Evolutionary conservation across 2,797 vertebrate species (phyloP).

Genomic region (Pseudomugil gertrudae): DNA sequence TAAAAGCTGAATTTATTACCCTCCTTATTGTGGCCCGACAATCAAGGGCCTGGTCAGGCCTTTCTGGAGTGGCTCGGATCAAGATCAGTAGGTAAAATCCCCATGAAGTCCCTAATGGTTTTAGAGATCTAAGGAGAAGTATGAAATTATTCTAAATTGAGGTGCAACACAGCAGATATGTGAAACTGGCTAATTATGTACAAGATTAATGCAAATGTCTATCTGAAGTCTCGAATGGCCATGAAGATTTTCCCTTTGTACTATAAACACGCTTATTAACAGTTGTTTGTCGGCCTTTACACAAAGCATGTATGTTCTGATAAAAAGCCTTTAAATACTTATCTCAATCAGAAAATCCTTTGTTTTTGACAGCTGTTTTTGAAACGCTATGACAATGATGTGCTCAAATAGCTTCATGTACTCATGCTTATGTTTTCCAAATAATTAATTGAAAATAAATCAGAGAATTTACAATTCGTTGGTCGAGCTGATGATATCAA

Average conservation of each 20-base stretch:
- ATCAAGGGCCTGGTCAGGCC: constrained; percentile 48
- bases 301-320: not conserved
- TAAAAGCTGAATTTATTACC: constrained; percentile 54
- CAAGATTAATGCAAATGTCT: constrained; percentile 28
- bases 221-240: constrained; percentile 27
- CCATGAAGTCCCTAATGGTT: constrained; percentile 72
- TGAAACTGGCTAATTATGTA: constrained; percentile 11
- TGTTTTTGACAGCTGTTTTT: constrained; percentile 22
- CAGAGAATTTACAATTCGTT: constrained; percentile 45
- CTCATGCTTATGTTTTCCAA: constrained; percentile 22
- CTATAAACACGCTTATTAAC: no score
- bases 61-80: constrained; percentile 64
- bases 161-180: constrained; percentile 33
- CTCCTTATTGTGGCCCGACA: constrained; percentile 73
- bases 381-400: constrained; percentile 14
- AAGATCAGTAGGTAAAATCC: constrained; percentile 61
- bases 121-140: constrained; percentile 61
- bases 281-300: constrained; percentile 8
- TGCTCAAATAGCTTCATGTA: constrained; percentile 18
- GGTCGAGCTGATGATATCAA: constrained; percentile 39
- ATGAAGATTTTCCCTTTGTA: not conserved
- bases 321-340: not conserved
- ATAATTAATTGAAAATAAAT: constrained; percentile 46
- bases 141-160: constrained; percentile 59
- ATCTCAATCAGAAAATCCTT: constrained; percentile 1